Base-by-base conservation (phyloP, 92 coral and sea anemone species). In the Porites lobata region DNA sequence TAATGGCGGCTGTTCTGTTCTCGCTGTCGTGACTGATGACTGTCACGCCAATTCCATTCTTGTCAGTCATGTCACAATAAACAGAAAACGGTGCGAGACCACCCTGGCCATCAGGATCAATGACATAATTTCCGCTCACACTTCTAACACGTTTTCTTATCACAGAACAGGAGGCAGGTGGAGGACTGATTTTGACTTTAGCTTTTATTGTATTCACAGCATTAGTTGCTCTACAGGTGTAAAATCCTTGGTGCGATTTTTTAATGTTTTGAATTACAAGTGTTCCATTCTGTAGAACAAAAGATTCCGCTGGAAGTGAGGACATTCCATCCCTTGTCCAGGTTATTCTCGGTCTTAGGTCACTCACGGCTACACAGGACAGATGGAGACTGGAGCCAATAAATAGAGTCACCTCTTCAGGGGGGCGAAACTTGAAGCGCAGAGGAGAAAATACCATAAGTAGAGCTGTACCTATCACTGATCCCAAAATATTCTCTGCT, bases 1-100 rank as follows among this genome's bases (percentile, higher is more conserved):
- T 0, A 56, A 0, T 56, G 0, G 14, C 59, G 14, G 0, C 3
- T 8, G 59, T 56, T 53, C 92, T 88, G 22, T 74, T 59, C 69
- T 88, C 94, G 63, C 94, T 85, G 72, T 92, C 87, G 83, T 92
- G 94, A 77, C 94, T 82, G 66, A 92, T 75, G 61, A 83, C 89
- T 63, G 94, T 88, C 87, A 89, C 93, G 67, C 93, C 93, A n/a
- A 85, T 79, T 29, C 93, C 90, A 22, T 76, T 86, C 66, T 90
- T 92, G 80, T 82, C 89, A 56, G 88, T 92, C 95, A 85, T 92
- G 62, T 92, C 88, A 78, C 95, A 92, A 24, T 76, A 78, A 5
- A 88, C 95, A 3, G 77, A 75, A 72, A 89, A 89, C 11, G 92
- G 75, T 14, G 92, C 66, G 38, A 47, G 51, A 7, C 90, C 90